Percentiles rank a stretch among this genome's conserved stretches.
Evolutionary conservation across 1,140 invertebrate genomes (phyloP).

Genomic region (Cydia strobilella): DNA sequence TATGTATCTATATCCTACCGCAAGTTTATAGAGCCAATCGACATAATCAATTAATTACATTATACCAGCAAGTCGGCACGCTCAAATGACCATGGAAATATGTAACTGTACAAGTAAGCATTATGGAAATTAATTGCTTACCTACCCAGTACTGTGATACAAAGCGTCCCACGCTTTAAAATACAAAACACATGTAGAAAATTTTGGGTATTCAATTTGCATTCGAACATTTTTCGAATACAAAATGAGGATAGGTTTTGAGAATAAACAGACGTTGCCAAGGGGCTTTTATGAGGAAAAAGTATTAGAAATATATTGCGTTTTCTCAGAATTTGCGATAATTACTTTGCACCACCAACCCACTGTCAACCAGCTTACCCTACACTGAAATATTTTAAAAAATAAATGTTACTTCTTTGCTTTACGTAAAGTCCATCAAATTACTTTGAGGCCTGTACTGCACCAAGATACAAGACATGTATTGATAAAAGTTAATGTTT

Average conservation of each 20-base stretch:
- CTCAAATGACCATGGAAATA: neutral
- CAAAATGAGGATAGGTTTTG: neutral
- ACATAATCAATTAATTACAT: conserved; percentile 8
- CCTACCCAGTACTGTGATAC: neutral
- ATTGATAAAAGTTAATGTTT: no score
- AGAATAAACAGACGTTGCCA: neutral
- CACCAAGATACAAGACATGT: no score
- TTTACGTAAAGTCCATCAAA: no score
- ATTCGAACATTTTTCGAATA: neutral
- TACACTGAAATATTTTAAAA: no score
- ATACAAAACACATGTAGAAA: neutral
- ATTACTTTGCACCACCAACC: no score
- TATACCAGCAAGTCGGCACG: neutral
- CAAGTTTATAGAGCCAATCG: neutral
- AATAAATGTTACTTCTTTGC: no score
- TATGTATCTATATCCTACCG: neutral
- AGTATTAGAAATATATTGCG: no score
- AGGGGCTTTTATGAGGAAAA: no score
- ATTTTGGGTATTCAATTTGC: conserved; percentile 10
- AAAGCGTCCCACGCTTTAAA: conserved; percentile 16
- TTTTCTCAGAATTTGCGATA: no score
- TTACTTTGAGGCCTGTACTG: no score
- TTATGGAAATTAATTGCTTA: conserved; percentile 7
- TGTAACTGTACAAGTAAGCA: neutral
- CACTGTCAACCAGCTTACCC: no score